phyloP scores from a whole-genome alignment of 1,140 invertebrate species.

The Limonius californicus region DNA sequence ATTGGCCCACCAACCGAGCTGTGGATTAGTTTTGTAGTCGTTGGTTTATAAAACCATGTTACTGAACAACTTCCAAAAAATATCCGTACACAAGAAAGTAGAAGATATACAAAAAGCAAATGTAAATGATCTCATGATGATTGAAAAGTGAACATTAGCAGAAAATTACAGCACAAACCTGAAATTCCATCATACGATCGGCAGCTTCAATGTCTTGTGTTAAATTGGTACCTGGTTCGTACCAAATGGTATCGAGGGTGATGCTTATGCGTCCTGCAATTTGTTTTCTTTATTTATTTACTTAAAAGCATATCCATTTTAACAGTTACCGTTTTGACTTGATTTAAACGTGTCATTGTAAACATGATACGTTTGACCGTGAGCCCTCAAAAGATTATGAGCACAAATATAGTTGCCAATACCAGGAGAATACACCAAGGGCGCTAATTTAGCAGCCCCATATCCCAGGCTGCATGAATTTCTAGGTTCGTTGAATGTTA shows the following conservation, averaged over 20 bases:
- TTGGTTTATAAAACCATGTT: no score
- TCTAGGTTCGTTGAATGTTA: conserved; percentile 44
- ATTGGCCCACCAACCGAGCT: conserved; percentile 51
- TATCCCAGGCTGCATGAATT: conserved; percentile 30
- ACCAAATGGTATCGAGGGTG: conserved; percentile 48
- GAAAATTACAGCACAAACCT: conserved; percentile 39
- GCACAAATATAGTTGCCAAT: conserved; percentile 57
- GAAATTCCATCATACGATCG: conserved; percentile 47
- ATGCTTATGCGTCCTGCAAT: conserved; percentile 52
- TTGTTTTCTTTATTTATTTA: background rate
- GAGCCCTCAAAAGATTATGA: conserved; percentile 60
- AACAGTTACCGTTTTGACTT: conserved; percentile 55
- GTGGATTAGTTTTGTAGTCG: no score
- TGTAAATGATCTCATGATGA: background rate
- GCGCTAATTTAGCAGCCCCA: conserved; percentile 22
- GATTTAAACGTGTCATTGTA: conserved; percentile 60
- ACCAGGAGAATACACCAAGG: conserved; percentile 30
- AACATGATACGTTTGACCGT: conserved; percentile 61
- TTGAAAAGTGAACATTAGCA: background rate
- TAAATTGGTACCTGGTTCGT: conserved; percentile 44
- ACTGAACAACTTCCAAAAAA: no score
- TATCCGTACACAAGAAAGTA: no score
- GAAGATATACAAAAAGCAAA: conserved; percentile 34
- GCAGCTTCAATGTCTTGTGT: conserved; percentile 47
- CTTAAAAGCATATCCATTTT: background rate